Percentiles rank a stretch among this genome's conserved stretches.
Conservation (phyloP, 23 tunicate species). For the Styela plicata region DNA sequence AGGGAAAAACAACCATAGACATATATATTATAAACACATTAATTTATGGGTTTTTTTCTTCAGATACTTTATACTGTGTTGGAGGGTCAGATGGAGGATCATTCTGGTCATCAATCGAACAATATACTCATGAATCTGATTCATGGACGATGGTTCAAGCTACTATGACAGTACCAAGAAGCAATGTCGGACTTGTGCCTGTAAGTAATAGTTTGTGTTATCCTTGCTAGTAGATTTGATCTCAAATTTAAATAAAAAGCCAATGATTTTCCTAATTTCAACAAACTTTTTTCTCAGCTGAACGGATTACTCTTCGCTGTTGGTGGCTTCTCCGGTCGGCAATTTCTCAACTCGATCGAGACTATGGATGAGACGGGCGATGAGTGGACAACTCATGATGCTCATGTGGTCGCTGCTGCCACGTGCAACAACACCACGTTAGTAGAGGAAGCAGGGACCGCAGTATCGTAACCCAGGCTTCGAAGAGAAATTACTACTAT, state of each 20-base stretch:
- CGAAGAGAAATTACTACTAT: neutral
- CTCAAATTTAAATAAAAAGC: neutral
- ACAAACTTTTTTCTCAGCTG: too few species aligned
- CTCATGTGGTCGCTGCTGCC: neutral
- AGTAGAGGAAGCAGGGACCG: neutral
- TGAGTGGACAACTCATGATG: slow-evolving; percentile 68
- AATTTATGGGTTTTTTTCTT: too few species aligned
- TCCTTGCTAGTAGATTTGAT: too few species aligned
- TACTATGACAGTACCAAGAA: slow-evolving; percentile 48
- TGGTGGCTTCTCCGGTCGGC: slow-evolving; percentile 82
- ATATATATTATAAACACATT: too few species aligned
- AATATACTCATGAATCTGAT: slow-evolving; percentile 52
- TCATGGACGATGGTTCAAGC: slow-evolving; percentile 40
- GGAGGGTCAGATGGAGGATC: slow-evolving; percentile 82
- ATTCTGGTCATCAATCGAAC: slow-evolving; percentile 55
- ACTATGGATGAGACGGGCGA: slow-evolving; percentile 41
- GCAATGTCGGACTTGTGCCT: slow-evolving; percentile 62
- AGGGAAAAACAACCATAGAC: too few species aligned
- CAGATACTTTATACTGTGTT: slow-evolving; percentile 63
- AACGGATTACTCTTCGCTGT: slow-evolving; percentile 56
- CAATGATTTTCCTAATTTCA: too few species aligned
- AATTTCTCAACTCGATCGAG: slow-evolving; percentile 61
- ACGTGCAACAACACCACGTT: neutral
- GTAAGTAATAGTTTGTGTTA: slow-evolving; percentile 57
- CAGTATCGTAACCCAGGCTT: neutral